Base-by-base conservation (phyloP, 1,140 invertebrate genomes). In the Drosophila paulistorum region DNA sequence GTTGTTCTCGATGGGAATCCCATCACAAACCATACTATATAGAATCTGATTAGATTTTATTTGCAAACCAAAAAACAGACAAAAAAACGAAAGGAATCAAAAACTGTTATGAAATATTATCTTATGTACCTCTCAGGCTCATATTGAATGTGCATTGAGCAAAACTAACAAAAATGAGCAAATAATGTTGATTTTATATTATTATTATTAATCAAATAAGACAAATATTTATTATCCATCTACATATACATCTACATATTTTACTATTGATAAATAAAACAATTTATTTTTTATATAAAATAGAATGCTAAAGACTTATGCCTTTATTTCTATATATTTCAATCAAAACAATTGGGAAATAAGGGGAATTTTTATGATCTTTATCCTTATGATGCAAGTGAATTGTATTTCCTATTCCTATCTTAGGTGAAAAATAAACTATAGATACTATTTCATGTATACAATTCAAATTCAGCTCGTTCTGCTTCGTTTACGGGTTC, bases 401-500 rank as follows among this genome's bases (percentile, higher is more conserved):
- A 89, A 51, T 74, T 87, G 72, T 84, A 62, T 9, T 14, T 23
- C 3, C 9, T 57, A 33, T 30, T 30, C 30, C 30, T 30, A 57
- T n/a, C 2, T 14, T 30, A 35, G 1, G 14, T 33, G 30, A 14
- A 58, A 30, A 58, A 35, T n/a, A 59, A 14, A 14, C 6, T 59
- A 0, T 1, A 14, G 30, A 30, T 30, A 30, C 30, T 9, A 7
- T 35, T 13, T 69, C 3, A 79, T 33, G 33, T 72, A 33, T 48
- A 72, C 37, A 84, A 39, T 13, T 74, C 13, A 6, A 74, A 20
- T 14, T 90, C 79, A 0, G 54, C 54, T 6, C 62, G 67, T 39
- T 91, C 89, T 0, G 71, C 60, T 1, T 74, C 68, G 17, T 57
- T 64, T 65, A 83, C 74, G 11, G 89, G 91, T 35, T 92, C 91